A percentile compares a stretch with the other conserved stretches of the same genome.
phyloP scores from a whole-genome alignment of 2,888 invertebrate genomes.

The Metacarcinus magister region DNA sequence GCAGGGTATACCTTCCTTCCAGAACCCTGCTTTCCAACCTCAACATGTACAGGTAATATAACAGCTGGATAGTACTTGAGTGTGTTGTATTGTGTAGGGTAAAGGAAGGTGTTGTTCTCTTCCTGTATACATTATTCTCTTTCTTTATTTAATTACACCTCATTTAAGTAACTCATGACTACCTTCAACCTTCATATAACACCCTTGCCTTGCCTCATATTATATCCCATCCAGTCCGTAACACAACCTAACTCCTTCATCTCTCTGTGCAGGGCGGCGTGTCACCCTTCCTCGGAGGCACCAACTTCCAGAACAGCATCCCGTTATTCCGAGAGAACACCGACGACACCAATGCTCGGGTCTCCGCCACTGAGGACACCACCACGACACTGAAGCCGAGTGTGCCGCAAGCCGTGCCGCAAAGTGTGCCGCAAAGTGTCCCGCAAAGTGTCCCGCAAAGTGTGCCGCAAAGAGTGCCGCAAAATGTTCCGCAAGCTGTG shows the following conservation, averaged over 20 bases:
- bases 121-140: too few relatives aligned
- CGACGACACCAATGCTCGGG: not conserved
- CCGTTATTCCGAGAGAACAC: constrained; percentile 59
- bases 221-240: too few relatives aligned
- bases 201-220: too few relatives aligned
- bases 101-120: too few relatives aligned
- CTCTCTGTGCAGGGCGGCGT: not conserved
- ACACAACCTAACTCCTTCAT: not conserved
- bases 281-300: constrained; percentile 8
- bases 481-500: not conserved
- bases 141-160: too few relatives aligned
- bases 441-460: not conserved
- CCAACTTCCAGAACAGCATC: constrained; percentile 61
- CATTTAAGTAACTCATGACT: too few relatives aligned
- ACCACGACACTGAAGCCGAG: not conserved
- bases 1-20: not conserved
- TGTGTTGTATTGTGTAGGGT: too few relatives aligned
- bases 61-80: not conserved
- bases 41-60: not conserved
- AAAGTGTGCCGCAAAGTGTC: too few relatives aligned
- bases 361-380: not conserved
- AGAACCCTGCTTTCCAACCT: constrained; percentile 31
- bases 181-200: too few relatives aligned
- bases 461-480: not conserved
- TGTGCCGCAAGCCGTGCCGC: not conserved